Evolutionary conservation across 1,140 invertebrate genomes (phyloP), one percentile per base, ranked within the genome.

Genomic region (Venustaconcha ellipsiformis): DNA sequence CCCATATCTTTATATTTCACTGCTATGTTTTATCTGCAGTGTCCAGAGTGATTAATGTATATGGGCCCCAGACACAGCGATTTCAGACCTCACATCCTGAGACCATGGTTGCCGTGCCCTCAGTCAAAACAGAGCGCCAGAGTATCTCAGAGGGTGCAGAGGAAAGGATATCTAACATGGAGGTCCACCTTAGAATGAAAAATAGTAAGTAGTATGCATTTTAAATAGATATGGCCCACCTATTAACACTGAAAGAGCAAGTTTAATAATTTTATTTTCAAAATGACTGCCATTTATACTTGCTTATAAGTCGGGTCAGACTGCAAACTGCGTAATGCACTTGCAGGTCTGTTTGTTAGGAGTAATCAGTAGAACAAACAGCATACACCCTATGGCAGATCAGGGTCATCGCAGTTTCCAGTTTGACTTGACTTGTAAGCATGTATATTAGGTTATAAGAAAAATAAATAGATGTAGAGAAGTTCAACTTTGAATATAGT

Each of bases 21-120:
- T 60, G 15, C 3, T 69, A 12, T 15, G 5, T 11, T 8, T 70
- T 73, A 26, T 56, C 65, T 89, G 71, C 77, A 93, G 93, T 93
- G 56, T 91, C 92, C 83, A 91, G 90, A 82, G 93, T 92, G 72
- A 89, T 89, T 59, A 94, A 93, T 87, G 90, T 88, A 79, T 92
- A 90, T 88, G 92, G 92, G 55, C 93, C 93, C n/a, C 93, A 93
- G 87, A 92, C 90, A 73, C 83, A 85, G 66, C 55, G 67, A 55
- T 74, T 85, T 70, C 14, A 55, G 8, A 48, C 17, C 17, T 30
- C 17, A 17, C 57, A 86, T 86, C 74, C 77, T 76, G n/a, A 71
- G 68, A 57, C 74, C 82, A 67, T 15, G 8, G 37, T 65, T n/a
- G 70, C 67, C 60, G 58, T 71, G 13, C 57, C 69, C 14, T 64